These are phyloP conservation scores for Sebastes jordani DNA, from an alignment of 2,797 vertebrate species.

Conservation along the genomic window DNA sequence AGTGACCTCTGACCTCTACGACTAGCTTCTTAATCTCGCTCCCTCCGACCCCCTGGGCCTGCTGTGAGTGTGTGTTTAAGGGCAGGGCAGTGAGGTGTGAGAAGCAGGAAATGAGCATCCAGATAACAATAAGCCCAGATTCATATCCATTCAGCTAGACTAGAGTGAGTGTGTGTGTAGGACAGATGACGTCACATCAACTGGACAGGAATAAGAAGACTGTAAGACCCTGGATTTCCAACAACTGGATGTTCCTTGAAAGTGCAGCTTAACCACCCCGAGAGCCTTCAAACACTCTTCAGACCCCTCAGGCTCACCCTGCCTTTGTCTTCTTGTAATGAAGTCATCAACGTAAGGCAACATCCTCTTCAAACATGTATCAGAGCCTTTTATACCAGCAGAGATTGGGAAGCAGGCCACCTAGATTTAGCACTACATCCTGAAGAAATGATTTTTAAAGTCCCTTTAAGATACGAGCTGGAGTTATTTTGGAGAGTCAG, in stretches of 20 bases:
- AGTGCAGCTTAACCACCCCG: conserved; percentile 59
- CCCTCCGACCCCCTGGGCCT: conserved; percentile 26
- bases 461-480: neutral
- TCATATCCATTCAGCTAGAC: conserved; percentile 69
- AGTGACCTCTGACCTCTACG: conserved; percentile 63
- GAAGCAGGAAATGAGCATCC: conserved; percentile 80
- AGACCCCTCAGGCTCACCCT: conserved; percentile 20
- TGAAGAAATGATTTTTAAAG: conserved; percentile 2
- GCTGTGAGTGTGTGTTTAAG: conserved; percentile 30
- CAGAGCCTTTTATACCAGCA: conserved; percentile 3
- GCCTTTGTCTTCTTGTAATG: conserved; percentile 42
- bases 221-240: conserved; percentile 48
- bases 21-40: conserved; percentile 65
- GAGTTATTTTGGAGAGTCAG: conserved; percentile 12
- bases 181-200: conserved; percentile 41
- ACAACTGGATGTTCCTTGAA: conserved; percentile 48
- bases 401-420: neutral
- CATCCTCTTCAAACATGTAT: conserved; percentile 15
- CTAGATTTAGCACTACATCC: neutral
- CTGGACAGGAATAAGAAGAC: conserved; percentile 43
- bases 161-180: conserved; percentile 39
- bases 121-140: conserved; percentile 71
- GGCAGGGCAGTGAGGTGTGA: conserved; percentile 69
- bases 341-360: conserved; percentile 38
- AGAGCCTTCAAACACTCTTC: conserved; percentile 36